These are phyloP conservation scores for Ectemnius cavifrons DNA, from an alignment of 2,888 invertebrate genomes.

Conservation along the genomic window DNA sequence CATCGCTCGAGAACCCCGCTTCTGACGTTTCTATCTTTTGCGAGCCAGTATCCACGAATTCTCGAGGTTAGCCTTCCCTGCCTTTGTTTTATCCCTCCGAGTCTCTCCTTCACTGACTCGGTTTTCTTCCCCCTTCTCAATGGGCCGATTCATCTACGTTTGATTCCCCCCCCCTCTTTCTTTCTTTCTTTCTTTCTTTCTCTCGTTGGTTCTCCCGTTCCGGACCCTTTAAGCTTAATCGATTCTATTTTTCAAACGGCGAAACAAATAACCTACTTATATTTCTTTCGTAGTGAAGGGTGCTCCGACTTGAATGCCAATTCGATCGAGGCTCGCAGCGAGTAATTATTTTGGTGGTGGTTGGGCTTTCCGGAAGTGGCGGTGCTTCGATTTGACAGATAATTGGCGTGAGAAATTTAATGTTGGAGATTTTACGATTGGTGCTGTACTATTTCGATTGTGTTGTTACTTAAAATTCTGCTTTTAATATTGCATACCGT, in stretches of 20 bases:
- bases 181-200: neutral
- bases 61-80: slow-evolving; percentile 17
- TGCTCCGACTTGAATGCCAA: slow-evolving; percentile 12
- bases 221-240: slow-evolving; percentile 68
- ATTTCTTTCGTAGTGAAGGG: slow-evolving; percentile 64
- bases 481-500: too few species aligned
- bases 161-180: neutral
- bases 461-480: too few species aligned
- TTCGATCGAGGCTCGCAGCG: too few species aligned
- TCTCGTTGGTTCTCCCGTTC: slow-evolving; percentile 23
- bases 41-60: slow-evolving; percentile 26
- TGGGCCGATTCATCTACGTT: neutral
- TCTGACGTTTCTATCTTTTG: slow-evolving; percentile 26
- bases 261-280: slow-evolving; percentile 74
- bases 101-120: neutral
- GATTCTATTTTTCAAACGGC: slow-evolving; percentile 73
- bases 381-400: too few species aligned
- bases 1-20: slow-evolving; percentile 14
- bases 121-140: neutral
- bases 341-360: too few species aligned
- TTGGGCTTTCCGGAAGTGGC: too few species aligned
- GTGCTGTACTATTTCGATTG: too few species aligned
- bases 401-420: too few species aligned
- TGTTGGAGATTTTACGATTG: too few species aligned
- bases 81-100: neutral